Base-by-base conservation (phyloP, 2,888 invertebrate species). In the Eulithis prunata region DNA sequence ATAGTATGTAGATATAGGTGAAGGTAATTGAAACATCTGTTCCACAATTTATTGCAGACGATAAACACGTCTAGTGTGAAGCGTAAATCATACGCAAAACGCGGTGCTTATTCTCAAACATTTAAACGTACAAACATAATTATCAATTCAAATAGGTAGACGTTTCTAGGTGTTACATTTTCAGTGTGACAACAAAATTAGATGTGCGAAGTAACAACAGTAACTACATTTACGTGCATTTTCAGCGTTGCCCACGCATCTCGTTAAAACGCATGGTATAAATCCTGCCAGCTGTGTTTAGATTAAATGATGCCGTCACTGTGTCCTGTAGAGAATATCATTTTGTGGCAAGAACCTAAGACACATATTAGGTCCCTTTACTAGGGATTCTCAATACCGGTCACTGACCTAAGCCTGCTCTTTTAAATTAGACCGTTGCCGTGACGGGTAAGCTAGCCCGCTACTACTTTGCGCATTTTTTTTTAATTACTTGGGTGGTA, bases 241-340 rank as follows among this genome's bases (percentile, higher is more conserved):
- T 47, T 47, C 21, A 58, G 49, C 49, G 28, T 61, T 49, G 57
- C 57, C 60, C 32, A 64, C 64, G 65, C 57, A 54, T 53, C 41
- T 45, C 55, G 47, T 14, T 58, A 43, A 55, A 61, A 41, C 8
- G 61, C 47, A 61, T 55, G 45, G 43, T 45, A 6, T 47, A 47
- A 41, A 41, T 41, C 41, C 10, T 41, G 41, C 41, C 41, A 41
- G 41, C 41, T 41, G 41, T 8, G 41, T 41, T 41, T 41, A 41
- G 41, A 41, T 41, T 8, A 41, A 41, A 32, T 32, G 6, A 8
- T 41, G 41, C 41, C 7, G 6, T 38, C 38, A 38, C 41, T 6
- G 41, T 41, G 41, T 41, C 6, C 5, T 41, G 41, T 41, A 41
- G 41, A 41, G 8, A 41, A 41, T 41, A 41, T 41, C 1, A 41